phyloP scores from a whole-genome alignment of 2,797 vertebrate species.

The Acestrorhynchus altus region DNA sequence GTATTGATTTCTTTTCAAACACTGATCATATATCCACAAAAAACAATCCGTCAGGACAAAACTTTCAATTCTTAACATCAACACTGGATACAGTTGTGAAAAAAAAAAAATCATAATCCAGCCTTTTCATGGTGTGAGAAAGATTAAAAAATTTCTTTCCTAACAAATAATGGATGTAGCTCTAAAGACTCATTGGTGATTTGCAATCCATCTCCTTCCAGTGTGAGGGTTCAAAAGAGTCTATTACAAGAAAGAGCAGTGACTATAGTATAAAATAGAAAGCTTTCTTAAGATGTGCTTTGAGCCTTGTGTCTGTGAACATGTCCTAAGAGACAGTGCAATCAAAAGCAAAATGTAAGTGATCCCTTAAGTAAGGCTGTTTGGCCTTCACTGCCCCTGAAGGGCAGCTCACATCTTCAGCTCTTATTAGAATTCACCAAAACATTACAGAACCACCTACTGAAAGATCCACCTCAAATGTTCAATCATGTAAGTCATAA shows the following conservation, averaged over 20 bases:
- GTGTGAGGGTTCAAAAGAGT: neutral
- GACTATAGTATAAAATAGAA: neutral
- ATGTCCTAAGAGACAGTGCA: conserved; percentile 9
- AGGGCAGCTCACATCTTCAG: neutral
- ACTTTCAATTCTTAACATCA: neutral
- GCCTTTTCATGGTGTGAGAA: neutral
- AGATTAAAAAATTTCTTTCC: neutral
- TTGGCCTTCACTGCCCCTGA: neutral
- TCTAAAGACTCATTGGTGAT: neutral
- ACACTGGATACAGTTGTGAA: neutral
- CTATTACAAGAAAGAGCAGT: neutral
- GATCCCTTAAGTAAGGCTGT: conserved; percentile 13
- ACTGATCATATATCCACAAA: no score
- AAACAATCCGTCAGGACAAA: neutral
- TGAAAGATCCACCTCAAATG: neutral
- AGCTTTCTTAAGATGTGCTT: conserved; percentile 4
- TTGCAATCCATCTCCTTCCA: no score
- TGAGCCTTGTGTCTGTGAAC: neutral
- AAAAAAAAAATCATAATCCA: neutral
- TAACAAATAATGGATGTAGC: neutral
- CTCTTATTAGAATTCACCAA: conserved; percentile 1
- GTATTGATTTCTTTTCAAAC: no score
- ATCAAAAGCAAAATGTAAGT: conserved; percentile 14
- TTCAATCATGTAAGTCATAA: neutral
- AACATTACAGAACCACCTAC: conserved; percentile 2